Evolutionary conservation across 2,888 invertebrate genomes (phyloP).

Genomic region (Nephrotoma appendiculata): DNA sequence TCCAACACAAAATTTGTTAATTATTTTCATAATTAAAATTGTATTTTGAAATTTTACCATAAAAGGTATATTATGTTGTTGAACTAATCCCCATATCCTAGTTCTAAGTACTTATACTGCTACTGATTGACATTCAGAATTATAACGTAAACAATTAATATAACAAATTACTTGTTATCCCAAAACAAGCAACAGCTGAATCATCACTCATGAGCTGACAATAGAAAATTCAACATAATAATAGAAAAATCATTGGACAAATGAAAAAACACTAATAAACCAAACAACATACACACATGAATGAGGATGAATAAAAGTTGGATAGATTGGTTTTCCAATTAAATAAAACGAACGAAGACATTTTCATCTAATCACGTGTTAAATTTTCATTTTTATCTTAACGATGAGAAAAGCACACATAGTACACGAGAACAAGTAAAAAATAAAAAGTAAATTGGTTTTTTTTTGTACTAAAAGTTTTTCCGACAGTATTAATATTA

Average conservation of each 20-base stretch:
- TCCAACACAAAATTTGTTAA: neutral
- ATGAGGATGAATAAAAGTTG: neutral
- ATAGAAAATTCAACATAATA: neutral
- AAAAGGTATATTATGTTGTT: neutral
- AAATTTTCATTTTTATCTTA: neutral
- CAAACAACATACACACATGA: neutral
- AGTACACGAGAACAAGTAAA: neutral
- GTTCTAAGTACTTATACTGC: neutral
- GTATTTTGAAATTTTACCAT: neutral
- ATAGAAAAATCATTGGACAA: neutral
- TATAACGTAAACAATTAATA: neutral
- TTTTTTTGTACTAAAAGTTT: neutral
- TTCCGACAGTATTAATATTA: neutral
- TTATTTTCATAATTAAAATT: neutral
- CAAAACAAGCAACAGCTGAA: neutral
- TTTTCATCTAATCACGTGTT: neutral
- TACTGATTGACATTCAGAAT: neutral
- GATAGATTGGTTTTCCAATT: neutral
- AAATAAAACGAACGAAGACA: neutral
- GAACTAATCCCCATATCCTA: neutral
- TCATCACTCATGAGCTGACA: neutral
- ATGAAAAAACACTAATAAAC: neutral
- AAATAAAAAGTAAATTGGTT: neutral
- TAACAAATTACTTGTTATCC: neutral
- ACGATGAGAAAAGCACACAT: neutral